Percentiles rank a stretch among this genome's conserved stretches.
Evolutionary conservation across 2,888 invertebrate species (phyloP).

Genomic region (Tineola bisselliella): DNA sequence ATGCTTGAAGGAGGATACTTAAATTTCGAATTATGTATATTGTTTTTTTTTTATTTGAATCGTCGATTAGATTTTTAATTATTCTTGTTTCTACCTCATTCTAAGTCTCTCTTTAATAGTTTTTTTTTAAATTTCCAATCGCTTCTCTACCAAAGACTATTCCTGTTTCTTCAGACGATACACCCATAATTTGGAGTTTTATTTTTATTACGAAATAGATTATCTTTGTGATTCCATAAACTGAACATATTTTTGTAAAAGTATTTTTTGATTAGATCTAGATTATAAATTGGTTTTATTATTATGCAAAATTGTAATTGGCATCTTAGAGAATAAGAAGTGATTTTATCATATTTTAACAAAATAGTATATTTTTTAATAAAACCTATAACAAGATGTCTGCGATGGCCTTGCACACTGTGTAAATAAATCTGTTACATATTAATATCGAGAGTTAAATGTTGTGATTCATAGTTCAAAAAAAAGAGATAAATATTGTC

Average conservation of each 20-base stretch:
- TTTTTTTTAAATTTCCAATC: neutral
- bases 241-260: too few species aligned
- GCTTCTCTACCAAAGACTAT: neutral
- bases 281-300: too few species aligned
- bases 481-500: slow-evolving; percentile 32
- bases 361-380: too few species aligned
- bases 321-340: too few species aligned
- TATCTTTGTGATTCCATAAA: too few species aligned
- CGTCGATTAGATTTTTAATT: slow-evolving; percentile 22
- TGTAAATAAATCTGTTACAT: slow-evolving; percentile 48
- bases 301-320: too few species aligned
- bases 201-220: too few species aligned
- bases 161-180: neutral
- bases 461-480: slow-evolving; percentile 66
- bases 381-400: too few species aligned
- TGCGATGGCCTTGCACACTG: neutral
- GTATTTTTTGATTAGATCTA: too few species aligned
- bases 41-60: too few species aligned
- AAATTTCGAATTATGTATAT: too few species aligned
- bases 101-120: slow-evolving; percentile 34
- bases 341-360: slow-evolving; percentile 35
- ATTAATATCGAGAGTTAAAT: slow-evolving; percentile 48
- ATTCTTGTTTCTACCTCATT: slow-evolving; percentile 61
- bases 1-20: neutral
- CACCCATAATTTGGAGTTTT: too few species aligned